Percentiles rank a stretch among this genome's conserved stretches.
These are phyloP conservation scores for Pelmatolapia mariae DNA, from an alignment of 2,113 vertebrate species.

Conservation along the genomic window DNA sequence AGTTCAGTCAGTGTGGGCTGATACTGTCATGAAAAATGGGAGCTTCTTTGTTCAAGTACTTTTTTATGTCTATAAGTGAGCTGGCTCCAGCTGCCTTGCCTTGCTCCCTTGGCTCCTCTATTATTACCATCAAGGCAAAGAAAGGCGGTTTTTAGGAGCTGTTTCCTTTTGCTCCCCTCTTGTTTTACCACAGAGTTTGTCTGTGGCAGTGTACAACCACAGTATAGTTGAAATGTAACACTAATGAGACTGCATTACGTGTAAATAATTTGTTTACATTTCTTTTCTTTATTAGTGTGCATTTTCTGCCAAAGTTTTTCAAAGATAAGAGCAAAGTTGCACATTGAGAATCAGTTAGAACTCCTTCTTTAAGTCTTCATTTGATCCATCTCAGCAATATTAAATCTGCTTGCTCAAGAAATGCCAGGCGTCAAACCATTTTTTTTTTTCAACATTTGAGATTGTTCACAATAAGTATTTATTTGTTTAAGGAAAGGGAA, in stretches of 20 bases:
- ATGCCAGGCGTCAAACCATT: not conserved
- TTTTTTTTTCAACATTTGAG: not conserved
- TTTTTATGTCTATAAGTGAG: constrained; percentile 30
- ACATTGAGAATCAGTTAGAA: not conserved
- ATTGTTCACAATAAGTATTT: constrained; percentile 53
- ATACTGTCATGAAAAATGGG: constrained; percentile 40
- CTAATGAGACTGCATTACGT: constrained; percentile 19
- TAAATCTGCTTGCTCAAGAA: not conserved
- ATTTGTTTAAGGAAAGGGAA: constrained; percentile 55
- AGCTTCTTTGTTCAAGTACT: constrained; percentile 38
- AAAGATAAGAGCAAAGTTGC: constrained; percentile 1
- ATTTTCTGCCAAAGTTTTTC: constrained; percentile 48
- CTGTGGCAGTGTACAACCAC: not conserved
- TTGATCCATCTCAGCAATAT: not conserved
- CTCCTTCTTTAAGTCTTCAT: not conserved
- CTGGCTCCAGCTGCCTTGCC: constrained; percentile 7
- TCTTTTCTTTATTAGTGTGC: constrained; percentile 1
- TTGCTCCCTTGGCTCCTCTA: constrained; percentile 5
- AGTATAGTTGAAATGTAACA: not conserved
- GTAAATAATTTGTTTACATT: constrained; percentile 50
- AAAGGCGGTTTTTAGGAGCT: not conserved
- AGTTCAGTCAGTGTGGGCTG: constrained; percentile 28
- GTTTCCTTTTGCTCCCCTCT: not conserved
- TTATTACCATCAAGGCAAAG: constrained; percentile 23
- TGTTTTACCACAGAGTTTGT: constrained; percentile 11